Percentiles rank a stretch among this genome's conserved stretches.
Evolutionary conservation across 1,140 invertebrate genomes (phyloP).

Genomic region (Harlomillsia oculata): DNA sequence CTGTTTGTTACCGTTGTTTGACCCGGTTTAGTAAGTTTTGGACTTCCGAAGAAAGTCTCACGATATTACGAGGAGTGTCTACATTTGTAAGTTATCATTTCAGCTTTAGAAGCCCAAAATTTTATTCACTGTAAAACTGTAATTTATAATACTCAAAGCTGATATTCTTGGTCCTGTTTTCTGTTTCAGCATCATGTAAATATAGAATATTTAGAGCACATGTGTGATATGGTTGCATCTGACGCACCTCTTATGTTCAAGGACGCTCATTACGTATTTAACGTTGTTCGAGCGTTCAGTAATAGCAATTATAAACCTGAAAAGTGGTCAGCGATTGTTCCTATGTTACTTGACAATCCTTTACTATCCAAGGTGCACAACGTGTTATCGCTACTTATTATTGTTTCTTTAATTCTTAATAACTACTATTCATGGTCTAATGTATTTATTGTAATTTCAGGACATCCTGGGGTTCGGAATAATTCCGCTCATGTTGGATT

Average conservation of each 20-base stretch:
- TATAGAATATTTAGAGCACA: conserved; percentile 47
- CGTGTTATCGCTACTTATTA: no score
- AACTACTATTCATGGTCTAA: no score
- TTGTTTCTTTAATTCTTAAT: no score
- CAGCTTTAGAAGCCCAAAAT: no score
- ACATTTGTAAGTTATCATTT: no score
- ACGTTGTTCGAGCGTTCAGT: conserved; percentile 40
- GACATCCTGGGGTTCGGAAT: conserved; percentile 41
- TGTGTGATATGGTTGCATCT: conserved; percentile 42
- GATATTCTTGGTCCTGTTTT: conserved; percentile 25
- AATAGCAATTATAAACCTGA: conserved; percentile 50
- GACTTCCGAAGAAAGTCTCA: no score
- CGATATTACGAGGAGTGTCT: no score
- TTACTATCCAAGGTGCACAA: conserved; percentile 39
- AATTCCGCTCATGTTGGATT: conserved; percentile 44
- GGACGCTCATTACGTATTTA: conserved; percentile 39
- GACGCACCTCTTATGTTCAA: conserved; percentile 36
- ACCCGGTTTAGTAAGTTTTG: no score
- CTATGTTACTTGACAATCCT: conserved; percentile 28
- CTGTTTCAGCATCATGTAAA: conserved; percentile 45
- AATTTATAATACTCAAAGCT: conserved; percentile 39
- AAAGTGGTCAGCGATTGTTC: conserved; percentile 45
- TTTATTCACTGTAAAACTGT: no score
- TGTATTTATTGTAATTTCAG: conserved; percentile 33
- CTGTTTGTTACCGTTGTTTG: conserved; percentile 41